phyloP scores from a whole-genome alignment of 1,140 invertebrate genomes.

The Caenorhabditis brenneri region DNA sequence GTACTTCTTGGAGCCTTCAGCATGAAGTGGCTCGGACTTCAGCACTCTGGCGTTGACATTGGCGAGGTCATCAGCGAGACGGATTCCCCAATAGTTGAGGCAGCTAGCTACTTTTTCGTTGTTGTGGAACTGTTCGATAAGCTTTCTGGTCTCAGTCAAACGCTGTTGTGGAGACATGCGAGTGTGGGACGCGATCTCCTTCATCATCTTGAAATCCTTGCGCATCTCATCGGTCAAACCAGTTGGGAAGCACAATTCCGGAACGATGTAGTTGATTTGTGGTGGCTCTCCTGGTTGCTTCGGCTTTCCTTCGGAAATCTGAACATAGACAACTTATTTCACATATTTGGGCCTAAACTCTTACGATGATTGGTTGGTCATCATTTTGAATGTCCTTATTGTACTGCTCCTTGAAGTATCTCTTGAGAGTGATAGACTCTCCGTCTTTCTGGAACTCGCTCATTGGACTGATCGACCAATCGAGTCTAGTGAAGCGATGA shows the following conservation, averaged over 20 bases:
- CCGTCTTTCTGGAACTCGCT: slow-evolving; percentile 45
- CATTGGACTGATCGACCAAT: background rate
- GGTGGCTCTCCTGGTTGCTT: slow-evolving; percentile 53
- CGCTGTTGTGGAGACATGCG: slow-evolving; percentile 17
- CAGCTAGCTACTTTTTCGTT: background rate
- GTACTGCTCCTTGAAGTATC: slow-evolving; percentile 47
- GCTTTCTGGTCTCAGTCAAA: background rate
- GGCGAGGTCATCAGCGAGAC: slow-evolving; percentile 40
- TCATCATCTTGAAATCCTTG: slow-evolving; percentile 46
- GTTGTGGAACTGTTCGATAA: background rate
- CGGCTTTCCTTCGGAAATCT: slow-evolving; percentile 53
- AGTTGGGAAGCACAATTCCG: slow-evolving; percentile 46
- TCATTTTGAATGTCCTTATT: background rate
- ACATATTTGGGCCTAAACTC: background rate
- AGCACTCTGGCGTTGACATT: slow-evolving; percentile 13
- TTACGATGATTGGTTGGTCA: slow-evolving; percentile 49
- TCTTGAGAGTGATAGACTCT: slow-evolving; percentile 17
- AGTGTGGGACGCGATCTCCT: slow-evolving; percentile 28
- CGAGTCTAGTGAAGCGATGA: slow-evolving; percentile 36
- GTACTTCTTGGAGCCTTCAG: background rate
- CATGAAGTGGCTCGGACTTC: slow-evolving; percentile 1
- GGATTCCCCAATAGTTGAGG: slow-evolving; percentile 38
- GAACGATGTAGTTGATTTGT: slow-evolving; percentile 50
- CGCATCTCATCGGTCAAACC: slow-evolving; percentile 41
- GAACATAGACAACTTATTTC: background rate